These are phyloP conservation scores for Eristalinus sepulchralis DNA, from an alignment of 2,888 invertebrate genomes.

Conservation along the genomic window DNA sequence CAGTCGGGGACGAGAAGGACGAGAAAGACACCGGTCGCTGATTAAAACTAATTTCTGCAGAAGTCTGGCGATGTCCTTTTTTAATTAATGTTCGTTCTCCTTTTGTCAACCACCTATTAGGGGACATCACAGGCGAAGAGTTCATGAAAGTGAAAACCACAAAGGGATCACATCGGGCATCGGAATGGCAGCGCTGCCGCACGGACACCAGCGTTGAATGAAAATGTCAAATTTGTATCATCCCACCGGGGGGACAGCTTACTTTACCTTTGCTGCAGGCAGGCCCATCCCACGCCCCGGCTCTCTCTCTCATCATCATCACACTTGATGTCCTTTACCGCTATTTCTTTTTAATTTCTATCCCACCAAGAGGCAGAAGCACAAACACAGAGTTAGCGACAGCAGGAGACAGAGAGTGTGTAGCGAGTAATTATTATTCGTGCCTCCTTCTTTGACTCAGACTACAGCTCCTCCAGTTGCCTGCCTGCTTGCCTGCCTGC, in stretches of 20 bases:
- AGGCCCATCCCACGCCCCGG: neutral
- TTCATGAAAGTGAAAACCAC: constrained; percentile 32
- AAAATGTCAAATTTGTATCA: constrained; percentile 47
- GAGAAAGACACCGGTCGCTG: constrained; percentile 9
- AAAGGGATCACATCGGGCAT: constrained; percentile 41
- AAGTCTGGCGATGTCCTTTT: constrained; percentile 46
- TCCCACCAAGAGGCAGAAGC: neutral
- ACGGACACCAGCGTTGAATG: constrained; percentile 8
- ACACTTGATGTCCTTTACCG: neutral
- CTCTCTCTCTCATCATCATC: neutral
- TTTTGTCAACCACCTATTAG: constrained; percentile 39
- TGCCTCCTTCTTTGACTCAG: constrained; percentile 34
- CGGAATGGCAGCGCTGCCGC: neutral
- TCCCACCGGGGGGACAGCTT: neutral
- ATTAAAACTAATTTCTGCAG: constrained; percentile 38
- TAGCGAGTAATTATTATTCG: constrained; percentile 42
- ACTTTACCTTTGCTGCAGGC: neutral
- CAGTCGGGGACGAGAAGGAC: neutral
- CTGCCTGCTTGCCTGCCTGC: too few relatives aligned
- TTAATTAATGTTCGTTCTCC: constrained; percentile 41
- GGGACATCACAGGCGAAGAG: constrained; percentile 23
- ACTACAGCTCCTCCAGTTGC: neutral
- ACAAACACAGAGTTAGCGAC: neutral
- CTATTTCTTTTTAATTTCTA: constrained; percentile 25
- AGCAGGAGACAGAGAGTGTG: neutral